Conservation (phyloP, 2,797 vertebrate genomes). For the Alfaro cultratus region DNA sequence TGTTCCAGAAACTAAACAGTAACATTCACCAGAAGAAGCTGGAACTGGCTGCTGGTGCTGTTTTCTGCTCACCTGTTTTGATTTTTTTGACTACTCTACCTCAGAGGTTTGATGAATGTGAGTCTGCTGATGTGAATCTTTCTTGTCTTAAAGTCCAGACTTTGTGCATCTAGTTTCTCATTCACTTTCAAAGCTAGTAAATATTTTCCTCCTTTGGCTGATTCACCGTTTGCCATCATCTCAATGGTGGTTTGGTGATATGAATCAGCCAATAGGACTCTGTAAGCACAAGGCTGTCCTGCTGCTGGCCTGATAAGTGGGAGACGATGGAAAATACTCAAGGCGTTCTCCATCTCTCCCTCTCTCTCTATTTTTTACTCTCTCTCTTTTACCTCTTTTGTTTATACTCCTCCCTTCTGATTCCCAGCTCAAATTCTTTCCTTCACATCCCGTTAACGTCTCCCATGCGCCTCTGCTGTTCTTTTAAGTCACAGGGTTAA, state of each 20-base stretch:
- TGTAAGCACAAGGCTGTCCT: conserved; percentile 65
- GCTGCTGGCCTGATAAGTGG: conserved; percentile 72
- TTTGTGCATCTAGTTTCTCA: conserved; percentile 35
- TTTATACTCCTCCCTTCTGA: conserved; percentile 31
- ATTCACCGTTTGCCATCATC: conserved; percentile 64
- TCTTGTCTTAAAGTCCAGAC: conserved; percentile 13
- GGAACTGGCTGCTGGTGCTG: too few species aligned
- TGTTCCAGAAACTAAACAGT: too few species aligned
- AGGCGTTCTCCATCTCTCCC: conserved; percentile 30
- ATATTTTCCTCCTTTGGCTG: conserved; percentile 51
- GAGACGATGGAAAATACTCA: conserved; percentile 66
- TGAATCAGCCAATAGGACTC: conserved; percentile 72
- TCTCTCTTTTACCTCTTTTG: conserved; percentile 28
- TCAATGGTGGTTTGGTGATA: conserved; percentile 66
- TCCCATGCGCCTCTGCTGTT: conserved; percentile 44
- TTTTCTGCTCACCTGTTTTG: too few species aligned
- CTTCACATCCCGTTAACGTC: conserved; percentile 58
- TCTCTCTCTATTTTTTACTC: conserved; percentile 33
- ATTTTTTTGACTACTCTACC: too few species aligned
- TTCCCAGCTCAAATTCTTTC: conserved; percentile 43
- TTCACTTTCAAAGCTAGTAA: conserved; percentile 43
- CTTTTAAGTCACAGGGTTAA: conserved; percentile 70
- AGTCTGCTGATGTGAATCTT: conserved; percentile 12
- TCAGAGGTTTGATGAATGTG: too few species aligned
- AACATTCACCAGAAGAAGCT: too few species aligned